A percentile compares a stretch with the other conserved stretches of the same genome.
Conservation (phyloP, 2,888 invertebrate genomes). For the Rhodophaea formosa region DNA sequence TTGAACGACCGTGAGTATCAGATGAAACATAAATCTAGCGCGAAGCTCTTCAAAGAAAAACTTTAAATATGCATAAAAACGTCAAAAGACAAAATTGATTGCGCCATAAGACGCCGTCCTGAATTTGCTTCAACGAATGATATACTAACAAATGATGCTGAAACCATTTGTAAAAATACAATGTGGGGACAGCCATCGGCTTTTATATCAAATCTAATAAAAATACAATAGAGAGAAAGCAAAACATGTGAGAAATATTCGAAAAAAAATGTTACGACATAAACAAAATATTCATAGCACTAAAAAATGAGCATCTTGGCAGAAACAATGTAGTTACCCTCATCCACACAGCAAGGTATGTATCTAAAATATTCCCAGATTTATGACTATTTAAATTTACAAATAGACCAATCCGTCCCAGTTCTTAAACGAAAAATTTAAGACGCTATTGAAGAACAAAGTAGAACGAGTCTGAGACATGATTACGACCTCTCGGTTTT, state of each 20-base stretch:
- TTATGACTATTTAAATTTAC: constrained; percentile 55
- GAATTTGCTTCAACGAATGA: constrained; percentile 63
- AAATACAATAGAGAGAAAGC: neutral
- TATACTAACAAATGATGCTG: constrained; percentile 59
- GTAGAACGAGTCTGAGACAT: constrained; percentile 40
- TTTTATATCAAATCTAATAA: constrained; percentile 26
- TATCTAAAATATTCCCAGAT: constrained; percentile 44
- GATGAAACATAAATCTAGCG: constrained; percentile 61
- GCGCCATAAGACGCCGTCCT: constrained; percentile 47
- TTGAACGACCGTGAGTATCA: constrained; percentile 44
- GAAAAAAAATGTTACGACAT: neutral
- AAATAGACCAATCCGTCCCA: constrained; percentile 59
- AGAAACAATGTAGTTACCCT: neutral
- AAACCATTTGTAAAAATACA: constrained; percentile 72
- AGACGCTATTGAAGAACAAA: constrained; percentile 41
- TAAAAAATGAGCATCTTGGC: neutral
- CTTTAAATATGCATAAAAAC: constrained; percentile 78
- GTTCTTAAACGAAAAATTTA: constrained; percentile 47
- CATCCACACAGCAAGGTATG: constrained; percentile 14
- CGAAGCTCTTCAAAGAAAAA: constrained; percentile 70
- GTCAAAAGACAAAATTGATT: constrained; percentile 74
- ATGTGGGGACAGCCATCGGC: constrained; percentile 54
- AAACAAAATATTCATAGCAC: constrained; percentile 4
- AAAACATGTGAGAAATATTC: neutral
- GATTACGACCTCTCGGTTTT: constrained; percentile 68